These are phyloP conservation scores for Orthochromis malagaraziensis DNA, from an alignment of 2,113 vertebrate species.

Conservation along the genomic window DNA sequence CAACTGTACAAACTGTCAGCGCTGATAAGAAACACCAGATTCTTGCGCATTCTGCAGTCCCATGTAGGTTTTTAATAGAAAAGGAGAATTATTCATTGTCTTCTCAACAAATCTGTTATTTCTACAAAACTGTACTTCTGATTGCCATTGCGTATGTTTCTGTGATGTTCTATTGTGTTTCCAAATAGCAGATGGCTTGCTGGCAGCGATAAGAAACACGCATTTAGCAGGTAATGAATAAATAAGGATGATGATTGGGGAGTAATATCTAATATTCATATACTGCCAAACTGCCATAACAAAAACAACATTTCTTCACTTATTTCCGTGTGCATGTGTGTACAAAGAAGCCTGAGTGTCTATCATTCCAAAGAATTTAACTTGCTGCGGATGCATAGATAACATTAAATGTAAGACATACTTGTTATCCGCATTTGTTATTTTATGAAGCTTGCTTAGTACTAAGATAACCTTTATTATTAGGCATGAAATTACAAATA, in stretches of 20 bases:
- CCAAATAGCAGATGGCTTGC: conserved; percentile 45
- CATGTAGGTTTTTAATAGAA: conserved; percentile 25
- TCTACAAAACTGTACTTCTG: conserved; percentile 3
- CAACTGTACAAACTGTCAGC: conserved; percentile 13
- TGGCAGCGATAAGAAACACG: conserved; percentile 35
- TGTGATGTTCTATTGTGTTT: conserved; percentile 39
- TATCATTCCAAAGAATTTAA: not conserved
- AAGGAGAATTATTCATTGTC: conserved; percentile 49
- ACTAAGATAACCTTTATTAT: not conserved
- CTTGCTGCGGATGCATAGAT: not conserved
- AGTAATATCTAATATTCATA: conserved; percentile 38
- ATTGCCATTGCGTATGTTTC: conserved; percentile 19
- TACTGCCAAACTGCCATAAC: not conserved
- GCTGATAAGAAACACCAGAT: conserved; percentile 47
- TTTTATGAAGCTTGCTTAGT: not conserved
- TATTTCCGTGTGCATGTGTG: not conserved
- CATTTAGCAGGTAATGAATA: conserved; percentile 48
- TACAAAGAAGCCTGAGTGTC: not conserved
- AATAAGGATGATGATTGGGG: conserved; percentile 37
- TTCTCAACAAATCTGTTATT: conserved; percentile 39
- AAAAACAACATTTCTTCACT: not conserved
- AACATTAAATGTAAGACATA: not conserved
- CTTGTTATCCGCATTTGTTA: not conserved
- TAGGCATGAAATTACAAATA: not conserved
- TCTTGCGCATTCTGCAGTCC: not conserved